These are phyloP conservation scores for Myotis vivesi DNA, from an alignment of 2,797 vertebrate species.

Conservation along the genomic window DNA sequence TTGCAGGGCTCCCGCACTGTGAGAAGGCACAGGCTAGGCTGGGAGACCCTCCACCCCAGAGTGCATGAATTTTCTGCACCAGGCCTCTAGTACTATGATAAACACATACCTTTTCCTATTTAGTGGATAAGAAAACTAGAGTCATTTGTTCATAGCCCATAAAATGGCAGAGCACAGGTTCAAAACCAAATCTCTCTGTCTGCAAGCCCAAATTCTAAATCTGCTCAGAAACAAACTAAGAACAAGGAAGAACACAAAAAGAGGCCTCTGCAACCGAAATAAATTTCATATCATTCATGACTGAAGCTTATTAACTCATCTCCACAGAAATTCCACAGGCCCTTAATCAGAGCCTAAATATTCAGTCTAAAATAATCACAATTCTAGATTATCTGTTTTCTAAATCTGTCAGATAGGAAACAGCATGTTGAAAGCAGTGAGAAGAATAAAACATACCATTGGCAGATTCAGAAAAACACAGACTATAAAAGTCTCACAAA, in stretches of 20 bases:
- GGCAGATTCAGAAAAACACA: background rate
- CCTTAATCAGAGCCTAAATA: slow-evolving; percentile 31
- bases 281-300: background rate
- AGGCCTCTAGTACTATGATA: background rate
- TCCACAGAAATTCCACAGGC: background rate
- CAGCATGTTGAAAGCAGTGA: slow-evolving; percentile 18
- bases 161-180: background rate
- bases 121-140: background rate
- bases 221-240: background rate
- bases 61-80: too few species aligned
- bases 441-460: slow-evolving; percentile 1
- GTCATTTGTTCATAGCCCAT: background rate
- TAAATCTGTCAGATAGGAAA: slow-evolving; percentile 24
- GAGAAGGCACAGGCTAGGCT: too few species aligned
- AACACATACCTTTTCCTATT: background rate
- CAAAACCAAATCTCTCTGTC: background rate
- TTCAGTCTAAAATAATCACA: background rate
- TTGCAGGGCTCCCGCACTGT: too few species aligned
- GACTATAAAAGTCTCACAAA: slow-evolving; percentile 15
- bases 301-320: background rate
- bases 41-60: rapidly evolving
- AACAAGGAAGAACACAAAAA: slow-evolving; percentile 10
- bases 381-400: slow-evolving; percentile 22
- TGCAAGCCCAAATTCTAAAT: background rate
- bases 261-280: background rate